Evolutionary conservation across 2,113 vertebrate species (phyloP).

Genomic region (Tenrec ecaudatus): DNA sequence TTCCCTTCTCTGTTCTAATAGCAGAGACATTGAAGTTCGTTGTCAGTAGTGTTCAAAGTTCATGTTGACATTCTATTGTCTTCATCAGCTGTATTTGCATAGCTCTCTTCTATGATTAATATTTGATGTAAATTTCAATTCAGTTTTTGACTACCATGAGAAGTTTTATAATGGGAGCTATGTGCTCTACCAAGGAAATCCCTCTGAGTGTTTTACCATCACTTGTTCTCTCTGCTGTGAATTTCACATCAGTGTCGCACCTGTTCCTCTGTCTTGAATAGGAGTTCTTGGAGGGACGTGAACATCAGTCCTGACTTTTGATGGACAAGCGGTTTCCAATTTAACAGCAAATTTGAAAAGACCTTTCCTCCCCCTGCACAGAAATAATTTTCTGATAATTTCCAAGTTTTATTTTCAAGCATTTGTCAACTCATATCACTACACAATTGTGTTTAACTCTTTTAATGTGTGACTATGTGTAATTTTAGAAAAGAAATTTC

Average conservation of each 20-base stretch:
- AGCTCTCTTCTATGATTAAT: neutral
- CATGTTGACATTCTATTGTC: neutral
- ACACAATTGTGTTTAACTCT: slow-evolving; percentile 6
- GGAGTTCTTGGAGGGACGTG: neutral
- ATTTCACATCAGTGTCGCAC: neutral
- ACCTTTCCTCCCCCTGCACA: neutral
- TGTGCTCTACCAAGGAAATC: neutral
- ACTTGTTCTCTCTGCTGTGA: neutral
- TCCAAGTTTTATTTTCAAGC: neutral
- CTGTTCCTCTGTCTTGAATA: neutral
- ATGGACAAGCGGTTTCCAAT: neutral
- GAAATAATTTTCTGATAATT: slow-evolving; percentile 18
- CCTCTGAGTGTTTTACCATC: neutral
- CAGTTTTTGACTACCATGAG: neutral
- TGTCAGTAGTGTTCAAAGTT: slow-evolving; percentile 24
- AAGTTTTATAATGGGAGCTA: neutral
- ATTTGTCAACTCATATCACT: neutral
- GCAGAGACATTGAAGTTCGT: neutral
- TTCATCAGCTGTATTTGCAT: neutral
- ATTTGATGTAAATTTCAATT: neutral
- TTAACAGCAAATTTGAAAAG: neutral
- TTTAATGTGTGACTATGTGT: neutral
- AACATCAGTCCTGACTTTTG: neutral
- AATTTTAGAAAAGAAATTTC: no score
- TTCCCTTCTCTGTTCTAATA: neutral